Evolutionary conservation across 2,888 invertebrate genomes (phyloP).

Genomic region (Cyclophora punctaria): DNA sequence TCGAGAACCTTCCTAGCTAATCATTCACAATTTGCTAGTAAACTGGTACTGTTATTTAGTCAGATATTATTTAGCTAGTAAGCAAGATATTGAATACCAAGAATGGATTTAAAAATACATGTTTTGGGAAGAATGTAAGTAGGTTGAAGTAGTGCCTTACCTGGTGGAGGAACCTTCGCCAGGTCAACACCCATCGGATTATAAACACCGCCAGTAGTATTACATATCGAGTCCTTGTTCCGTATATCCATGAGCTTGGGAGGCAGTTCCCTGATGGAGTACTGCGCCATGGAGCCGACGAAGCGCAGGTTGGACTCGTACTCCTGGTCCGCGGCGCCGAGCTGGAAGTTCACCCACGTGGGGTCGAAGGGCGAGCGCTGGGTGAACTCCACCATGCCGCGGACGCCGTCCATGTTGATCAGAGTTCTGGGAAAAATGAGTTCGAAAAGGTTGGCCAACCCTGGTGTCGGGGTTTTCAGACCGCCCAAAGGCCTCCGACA

Average conservation of each 20-base stretch:
- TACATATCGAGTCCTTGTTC: slow-evolving; percentile 69
- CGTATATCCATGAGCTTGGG: slow-evolving; percentile 52
- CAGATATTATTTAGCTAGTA: too few relatives aligned
- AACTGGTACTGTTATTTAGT: too few relatives aligned
- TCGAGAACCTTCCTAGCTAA: too few relatives aligned
- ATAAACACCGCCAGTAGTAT: slow-evolving; percentile 82
- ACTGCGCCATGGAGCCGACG: slow-evolving; percentile 81
- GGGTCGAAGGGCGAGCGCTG: slow-evolving; percentile 91
- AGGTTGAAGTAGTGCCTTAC: slow-evolving; percentile 36
- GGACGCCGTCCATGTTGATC: slow-evolving; percentile 85
- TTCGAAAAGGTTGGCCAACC: too few relatives aligned
- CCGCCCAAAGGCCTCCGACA: too few relatives aligned
- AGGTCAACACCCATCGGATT: slow-evolving; percentile 81
- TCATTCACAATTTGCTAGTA: too few relatives aligned
- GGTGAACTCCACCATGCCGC: slow-evolving; percentile 83
- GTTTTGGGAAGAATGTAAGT: too few relatives aligned
- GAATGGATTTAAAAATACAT: too few relatives aligned
- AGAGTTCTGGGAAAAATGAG: slow-evolving; percentile 68
- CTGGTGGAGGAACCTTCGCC: slow-evolving; percentile 78
- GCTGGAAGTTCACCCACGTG: slow-evolving; percentile 83
- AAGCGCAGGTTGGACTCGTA: slow-evolving; percentile 82
- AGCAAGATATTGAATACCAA: too few relatives aligned
- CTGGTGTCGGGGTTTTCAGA: too few relatives aligned
- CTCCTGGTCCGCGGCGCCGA: slow-evolving; percentile 78
- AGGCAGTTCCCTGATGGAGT: slow-evolving; percentile 83